Conservation (phyloP, 1,140 invertebrate genomes). For the Apis dorsata region DNA sequence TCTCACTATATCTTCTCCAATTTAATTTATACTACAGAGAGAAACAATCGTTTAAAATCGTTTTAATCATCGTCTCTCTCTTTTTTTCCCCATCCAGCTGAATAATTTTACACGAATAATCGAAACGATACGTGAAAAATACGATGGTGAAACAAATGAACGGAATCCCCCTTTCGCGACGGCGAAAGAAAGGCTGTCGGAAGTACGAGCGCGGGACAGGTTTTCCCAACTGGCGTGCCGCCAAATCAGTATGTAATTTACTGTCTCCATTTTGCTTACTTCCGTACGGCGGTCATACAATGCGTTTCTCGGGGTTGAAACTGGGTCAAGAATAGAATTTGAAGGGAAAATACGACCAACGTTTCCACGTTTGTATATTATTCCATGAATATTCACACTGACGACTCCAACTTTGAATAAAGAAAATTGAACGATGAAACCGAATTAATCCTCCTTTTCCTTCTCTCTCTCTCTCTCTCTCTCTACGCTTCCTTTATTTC, state of each 20-base stretch:
- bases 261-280: slow-evolving; percentile 37
- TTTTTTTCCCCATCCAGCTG: not conserved
- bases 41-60: too few species aligned
- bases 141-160: not conserved
- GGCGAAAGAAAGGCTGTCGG: not conserved
- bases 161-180: not conserved
- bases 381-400: not conserved
- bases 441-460: too few species aligned
- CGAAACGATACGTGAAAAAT: not conserved
- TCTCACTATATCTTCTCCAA: too few species aligned
- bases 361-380: not conserved
- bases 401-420: not conserved
- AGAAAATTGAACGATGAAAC: too few species aligned
- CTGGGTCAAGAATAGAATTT: slow-evolving; percentile 37
- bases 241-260: slow-evolving; percentile 50
- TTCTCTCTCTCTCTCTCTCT: too few species aligned
- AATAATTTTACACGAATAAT: too few species aligned
- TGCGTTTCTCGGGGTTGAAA: slow-evolving; percentile 11
- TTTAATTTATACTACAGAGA: too few species aligned
- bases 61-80: too few species aligned
- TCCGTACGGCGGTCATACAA: slow-evolving; percentile 17
- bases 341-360: slow-evolving; percentile 15
- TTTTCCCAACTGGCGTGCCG: not conserved
- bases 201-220: not conserved
- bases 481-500: too few species aligned